Conservation (phyloP, 2,888 invertebrate species). For the Homarus gammarus region DNA sequence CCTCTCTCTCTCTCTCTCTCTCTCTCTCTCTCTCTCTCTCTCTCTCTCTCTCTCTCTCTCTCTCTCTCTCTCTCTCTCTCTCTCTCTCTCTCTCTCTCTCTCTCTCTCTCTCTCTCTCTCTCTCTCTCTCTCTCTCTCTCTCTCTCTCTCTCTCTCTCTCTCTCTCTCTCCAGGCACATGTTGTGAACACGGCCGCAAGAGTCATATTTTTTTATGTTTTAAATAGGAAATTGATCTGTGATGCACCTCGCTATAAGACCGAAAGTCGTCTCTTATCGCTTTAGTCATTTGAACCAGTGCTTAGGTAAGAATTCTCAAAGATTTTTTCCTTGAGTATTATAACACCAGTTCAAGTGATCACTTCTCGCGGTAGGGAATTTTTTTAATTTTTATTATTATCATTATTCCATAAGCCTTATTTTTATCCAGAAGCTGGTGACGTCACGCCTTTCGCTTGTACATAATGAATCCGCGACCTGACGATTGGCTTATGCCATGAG, state of each 20-base stretch:
- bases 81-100: too few species aligned
- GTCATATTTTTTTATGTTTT: slow-evolving; percentile 35
- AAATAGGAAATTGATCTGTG: slow-evolving; percentile 1
- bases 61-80: too few species aligned
- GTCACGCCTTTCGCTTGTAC: slow-evolving; percentile 52
- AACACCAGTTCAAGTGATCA: not conserved
- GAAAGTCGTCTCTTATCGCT: not conserved
- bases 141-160: too few species aligned
- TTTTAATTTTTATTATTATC: not conserved
- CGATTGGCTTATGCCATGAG: slow-evolving; percentile 62
- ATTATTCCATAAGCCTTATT: slow-evolving; percentile 34
- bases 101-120: too few species aligned
- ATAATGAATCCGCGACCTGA: slow-evolving; percentile 51
- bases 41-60: too few species aligned
- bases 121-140: too few species aligned
- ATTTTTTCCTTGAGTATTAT: not conserved
- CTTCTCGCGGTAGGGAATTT: not conserved
- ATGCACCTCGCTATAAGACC: not conserved
- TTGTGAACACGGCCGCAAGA: too few species aligned
- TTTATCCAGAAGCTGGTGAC: not conserved
- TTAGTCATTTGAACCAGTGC: slow-evolving; percentile 44
- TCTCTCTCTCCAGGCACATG: too few species aligned
- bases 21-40: too few species aligned
- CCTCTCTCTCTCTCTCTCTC: too few species aligned
- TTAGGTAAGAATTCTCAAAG: not conserved